These are phyloP conservation scores for Myotis daubentonii DNA, from an alignment of 2,797 vertebrate genomes.

Conservation along the genomic window DNA sequence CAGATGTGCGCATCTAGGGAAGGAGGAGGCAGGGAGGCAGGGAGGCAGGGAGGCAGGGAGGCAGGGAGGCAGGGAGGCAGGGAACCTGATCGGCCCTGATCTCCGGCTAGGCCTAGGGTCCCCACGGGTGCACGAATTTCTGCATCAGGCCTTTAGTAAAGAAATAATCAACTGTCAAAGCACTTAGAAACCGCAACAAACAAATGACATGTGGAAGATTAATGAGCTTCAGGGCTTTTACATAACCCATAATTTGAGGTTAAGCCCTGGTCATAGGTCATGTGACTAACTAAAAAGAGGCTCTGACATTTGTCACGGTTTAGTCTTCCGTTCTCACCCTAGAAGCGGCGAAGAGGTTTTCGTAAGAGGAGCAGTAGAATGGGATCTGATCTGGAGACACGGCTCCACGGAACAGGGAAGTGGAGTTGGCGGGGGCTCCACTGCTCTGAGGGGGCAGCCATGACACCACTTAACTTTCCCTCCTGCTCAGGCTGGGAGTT, in stretches of 20 bases:
- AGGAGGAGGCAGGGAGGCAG: too few species aligned
- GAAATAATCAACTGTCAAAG: background rate
- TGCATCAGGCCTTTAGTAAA: background rate
- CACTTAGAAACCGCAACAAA: background rate
- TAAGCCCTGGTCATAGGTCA: background rate
- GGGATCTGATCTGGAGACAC: background rate
- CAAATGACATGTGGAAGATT: background rate
- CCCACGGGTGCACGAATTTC: too few species aligned
- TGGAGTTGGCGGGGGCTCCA: background rate
- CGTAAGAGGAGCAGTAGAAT: background rate
- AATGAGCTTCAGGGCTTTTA: background rate
- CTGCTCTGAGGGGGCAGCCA: background rate
- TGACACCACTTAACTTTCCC: background rate
- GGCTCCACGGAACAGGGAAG: background rate
- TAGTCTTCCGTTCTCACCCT: background rate
- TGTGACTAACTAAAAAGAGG: background rate
- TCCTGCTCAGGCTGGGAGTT: background rate
- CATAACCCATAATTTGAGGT: constrained; percentile 34
- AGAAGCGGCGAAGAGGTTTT: background rate
- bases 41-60: too few species aligned
- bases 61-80: too few species aligned
- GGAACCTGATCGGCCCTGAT: too few species aligned
- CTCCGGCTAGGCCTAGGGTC: too few species aligned
- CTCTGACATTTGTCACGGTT: background rate
- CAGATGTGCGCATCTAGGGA: accelerated